Base-by-base conservation (phyloP, 2,888 invertebrate genomes). In the Amiota minor region DNA sequence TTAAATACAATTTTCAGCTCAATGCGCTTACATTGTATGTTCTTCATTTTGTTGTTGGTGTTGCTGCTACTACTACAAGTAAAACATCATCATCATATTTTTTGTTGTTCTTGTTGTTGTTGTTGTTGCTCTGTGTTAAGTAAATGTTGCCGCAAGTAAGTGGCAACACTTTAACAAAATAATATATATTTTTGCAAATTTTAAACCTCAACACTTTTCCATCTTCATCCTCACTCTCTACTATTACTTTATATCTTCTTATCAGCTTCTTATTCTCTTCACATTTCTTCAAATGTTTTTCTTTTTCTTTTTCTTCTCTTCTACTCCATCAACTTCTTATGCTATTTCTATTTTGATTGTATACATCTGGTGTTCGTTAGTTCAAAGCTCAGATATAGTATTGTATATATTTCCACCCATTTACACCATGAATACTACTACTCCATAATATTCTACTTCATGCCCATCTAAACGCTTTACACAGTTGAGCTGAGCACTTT, bases 81-180 rank as follows among this genome's bases (percentile, higher is more conserved):
- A 18, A 20, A 20, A 20, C 20, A 20, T 11, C 59, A 18, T 59
- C 59, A 20, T 62, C 64, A 71, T 35, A 67, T 46, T 50, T 67
- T 61, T 71, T 71, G 56, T 70, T 20, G 56, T n/a, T 20, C 45
- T 46, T 70, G 45, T 59, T 61, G 59, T 20, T 71, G 11, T 61
- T 35, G 16, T 46, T 70, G 20, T 11, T 16, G 59, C 69, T 61
- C 67, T 69, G 82, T 80, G 80, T 80, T 84, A 81, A 82, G 85
- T 82, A 86, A 85, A 84, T 85, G 85, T 84, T 85, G 82, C 79
- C 81, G 74, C 80, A 82, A 80, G 81, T 82, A 86, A 85, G 86
- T 83, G 86, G 85, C 83, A 83, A 79, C 81, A 78, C 77, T 81
- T 77, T 75, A 68, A 61, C 71, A 59, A 71, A 70, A 65, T 65